Percentiles rank a stretch among this genome's conserved stretches.
phyloP scores from a whole-genome alignment of 1,140 invertebrate species.

The Caerostris extrusa region DNA sequence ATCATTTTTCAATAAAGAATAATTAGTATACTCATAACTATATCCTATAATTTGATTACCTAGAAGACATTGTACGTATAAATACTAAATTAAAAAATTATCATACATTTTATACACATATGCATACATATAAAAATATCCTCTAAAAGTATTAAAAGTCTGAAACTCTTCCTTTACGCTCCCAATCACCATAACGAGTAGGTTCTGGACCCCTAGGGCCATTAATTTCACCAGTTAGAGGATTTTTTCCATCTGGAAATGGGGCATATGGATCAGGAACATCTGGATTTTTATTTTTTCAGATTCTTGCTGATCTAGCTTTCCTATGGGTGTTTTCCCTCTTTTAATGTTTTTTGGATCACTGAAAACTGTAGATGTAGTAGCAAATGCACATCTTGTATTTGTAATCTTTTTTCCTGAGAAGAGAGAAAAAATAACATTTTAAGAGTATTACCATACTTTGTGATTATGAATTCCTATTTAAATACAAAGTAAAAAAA shows the following conservation, averaged over 20 bases:
- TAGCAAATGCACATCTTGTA: not conserved
- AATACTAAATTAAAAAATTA: too few species aligned
- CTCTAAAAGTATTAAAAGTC: constrained; percentile 89
- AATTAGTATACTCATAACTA: too few species aligned
- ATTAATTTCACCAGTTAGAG: constrained; percentile 94
- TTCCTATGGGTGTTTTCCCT: constrained; percentile 83
- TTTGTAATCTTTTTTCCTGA: not conserved
- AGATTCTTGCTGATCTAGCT: constrained; percentile 84
- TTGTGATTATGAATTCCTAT: too few species aligned
- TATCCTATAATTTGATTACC: too few species aligned
- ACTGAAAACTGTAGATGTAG: not conserved
- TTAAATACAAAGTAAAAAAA: too few species aligned
- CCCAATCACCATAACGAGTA: constrained; percentile 99
- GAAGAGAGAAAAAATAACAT: not conserved
- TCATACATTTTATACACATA: too few species aligned
- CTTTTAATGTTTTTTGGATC: constrained; percentile 62
- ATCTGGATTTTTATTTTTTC: constrained; percentile 90
- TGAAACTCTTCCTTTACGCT: constrained; percentile 97
- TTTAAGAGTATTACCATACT: too few species aligned
- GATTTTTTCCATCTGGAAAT: constrained; percentile 94
- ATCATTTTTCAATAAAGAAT: too few species aligned
- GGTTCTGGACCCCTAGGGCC: constrained; percentile 98
- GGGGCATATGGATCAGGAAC: constrained; percentile 88
- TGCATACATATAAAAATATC: not conserved
- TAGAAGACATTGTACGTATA: too few species aligned